Evolutionary conservation across 2,888 invertebrate species (phyloP), one percentile per base, ranked within the genome.

Genomic region (Standfussiana lucernea): DNA sequence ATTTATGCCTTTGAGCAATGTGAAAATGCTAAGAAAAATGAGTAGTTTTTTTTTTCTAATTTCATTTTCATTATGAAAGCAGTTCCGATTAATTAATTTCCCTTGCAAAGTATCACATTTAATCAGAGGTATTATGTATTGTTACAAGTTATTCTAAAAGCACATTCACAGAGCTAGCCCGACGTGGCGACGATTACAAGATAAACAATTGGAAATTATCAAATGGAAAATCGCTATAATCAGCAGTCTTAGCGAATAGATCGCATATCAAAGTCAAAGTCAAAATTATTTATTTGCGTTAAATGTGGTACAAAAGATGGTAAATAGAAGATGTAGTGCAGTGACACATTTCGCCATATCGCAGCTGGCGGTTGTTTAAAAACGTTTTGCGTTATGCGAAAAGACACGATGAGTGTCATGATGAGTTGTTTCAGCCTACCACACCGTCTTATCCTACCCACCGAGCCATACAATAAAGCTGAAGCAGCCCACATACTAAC

Each of bases 381-480:
- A 35, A 35, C 61, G n/a, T n/a, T 35, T 32, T 10, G 3, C 21
- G 0, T 0, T 28, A 4, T 4, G 28, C 21, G 32, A 72, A 56
- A 56, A 50, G 6, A 0, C 15, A n/a, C 7, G 21, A 75, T 64
- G 69, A 66, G 65, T 64, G 13, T 64, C 64, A 64, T 28, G 40
- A 40, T 40, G 40, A 64, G n/a, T 40, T 40, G n/a, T 10, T 0
- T 11, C 37, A 40, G 40, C 35, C 53, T 35, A n/a, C 40, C 59
- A 35, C 42, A 53, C 59, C 62, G 72, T 24, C 59, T 47, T 56
- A 42, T 37, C 40, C 13, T 18, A 6, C 5, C 70, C 59, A 53
- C 10, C 53, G 68, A 74, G 37, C 42, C 37, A 53, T 2, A 56
- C 62, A 45, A 74, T 64, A 65, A 65, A 66, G n/a, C n/a, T n/a